phyloP scores from a whole-genome alignment of 2,888 invertebrate species.

The Drosophila paramelanica region DNA sequence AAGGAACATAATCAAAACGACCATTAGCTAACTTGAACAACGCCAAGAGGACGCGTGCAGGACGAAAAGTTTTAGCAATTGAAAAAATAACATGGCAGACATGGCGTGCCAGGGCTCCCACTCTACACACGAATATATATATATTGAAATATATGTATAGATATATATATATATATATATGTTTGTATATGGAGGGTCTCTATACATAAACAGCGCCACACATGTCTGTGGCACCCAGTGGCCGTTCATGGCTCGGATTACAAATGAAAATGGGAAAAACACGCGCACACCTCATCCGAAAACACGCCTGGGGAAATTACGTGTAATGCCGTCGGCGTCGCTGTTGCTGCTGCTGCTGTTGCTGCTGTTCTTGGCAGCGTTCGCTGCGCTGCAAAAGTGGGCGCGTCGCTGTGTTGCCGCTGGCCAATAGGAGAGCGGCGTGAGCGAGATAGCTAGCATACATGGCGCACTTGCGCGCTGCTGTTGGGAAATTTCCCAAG shows the following conservation, averaged over 20 bases:
- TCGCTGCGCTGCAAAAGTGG: slow-evolving; percentile 46
- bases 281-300: slow-evolving; percentile 27
- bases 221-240: slow-evolving; percentile 44
- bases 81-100: slow-evolving; percentile 61
- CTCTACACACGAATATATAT: slow-evolving; percentile 3
- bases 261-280: slow-evolving; percentile 50
- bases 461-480: slow-evolving; percentile 62
- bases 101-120: slow-evolving; percentile 43
- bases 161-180: slow-evolving; percentile 3
- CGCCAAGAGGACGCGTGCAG: slow-evolving; percentile 15
- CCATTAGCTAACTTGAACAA: slow-evolving; percentile 68
- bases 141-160: neutral
- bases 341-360: slow-evolving; percentile 17
- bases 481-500: slow-evolving; percentile 54
- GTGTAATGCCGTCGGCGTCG: slow-evolving; percentile 51
- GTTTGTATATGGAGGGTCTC: slow-evolving; percentile 26
- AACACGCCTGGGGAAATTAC: slow-evolving; percentile 37
- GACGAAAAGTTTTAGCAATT: slow-evolving; percentile 57
- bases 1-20: slow-evolving; percentile 70
- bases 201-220: slow-evolving; percentile 47
- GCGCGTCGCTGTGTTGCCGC: slow-evolving; percentile 51
- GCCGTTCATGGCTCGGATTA: slow-evolving; percentile 62
- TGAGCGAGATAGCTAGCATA: slow-evolving; percentile 52
- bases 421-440: slow-evolving; percentile 49
- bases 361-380: slow-evolving; percentile 14